A percentile compares a stretch with the other conserved stretches of the same genome.
Evolutionary conservation across 2,888 invertebrate genomes (phyloP).

Genomic region (Yponomeuta evonymella): DNA sequence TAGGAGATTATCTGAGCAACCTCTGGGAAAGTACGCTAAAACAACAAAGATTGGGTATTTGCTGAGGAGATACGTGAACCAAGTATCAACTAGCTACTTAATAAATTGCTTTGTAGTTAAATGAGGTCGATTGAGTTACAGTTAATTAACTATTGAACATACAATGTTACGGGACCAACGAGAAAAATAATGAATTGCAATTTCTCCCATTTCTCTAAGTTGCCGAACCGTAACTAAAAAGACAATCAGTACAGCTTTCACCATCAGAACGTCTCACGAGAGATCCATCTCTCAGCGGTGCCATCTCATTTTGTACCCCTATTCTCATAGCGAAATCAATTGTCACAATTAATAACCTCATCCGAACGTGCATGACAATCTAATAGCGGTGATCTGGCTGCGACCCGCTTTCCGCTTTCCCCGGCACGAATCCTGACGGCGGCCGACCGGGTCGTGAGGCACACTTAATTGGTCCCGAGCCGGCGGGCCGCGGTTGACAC

Average conservation of each 20-base stretch:
- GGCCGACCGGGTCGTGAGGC: conserved; percentile 64
- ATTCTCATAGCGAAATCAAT: conserved; percentile 40
- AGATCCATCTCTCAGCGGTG: not conserved
- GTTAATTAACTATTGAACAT: too few species aligned
- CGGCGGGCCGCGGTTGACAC: conserved; percentile 52
- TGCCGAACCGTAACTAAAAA: not conserved
- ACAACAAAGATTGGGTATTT: not conserved
- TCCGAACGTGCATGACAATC: conserved; percentile 70
- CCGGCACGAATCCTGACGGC: conserved; percentile 62
- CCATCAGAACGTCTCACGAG: not conserved
- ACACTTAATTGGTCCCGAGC: conserved; percentile 72
- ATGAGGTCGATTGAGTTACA: too few species aligned
- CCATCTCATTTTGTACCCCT: conserved; percentile 23
- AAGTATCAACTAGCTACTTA: too few species aligned
- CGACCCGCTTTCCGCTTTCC: conserved; percentile 72
- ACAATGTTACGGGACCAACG: not conserved
- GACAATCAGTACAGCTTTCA: not conserved
- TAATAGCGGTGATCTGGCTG: conserved; percentile 66
- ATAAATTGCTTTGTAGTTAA: too few species aligned
- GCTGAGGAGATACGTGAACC: too few species aligned
- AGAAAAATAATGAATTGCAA: not conserved
- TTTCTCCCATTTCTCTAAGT: not conserved
- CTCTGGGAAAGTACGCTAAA: conserved; percentile 6
- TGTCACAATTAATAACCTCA: conserved; percentile 69
- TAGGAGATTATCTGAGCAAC: conserved; percentile 6